Evolutionary conservation across 1,140 invertebrate species (phyloP), one percentile per base, ranked within the genome.

Genomic region (Aphelenchoides avenae): DNA sequence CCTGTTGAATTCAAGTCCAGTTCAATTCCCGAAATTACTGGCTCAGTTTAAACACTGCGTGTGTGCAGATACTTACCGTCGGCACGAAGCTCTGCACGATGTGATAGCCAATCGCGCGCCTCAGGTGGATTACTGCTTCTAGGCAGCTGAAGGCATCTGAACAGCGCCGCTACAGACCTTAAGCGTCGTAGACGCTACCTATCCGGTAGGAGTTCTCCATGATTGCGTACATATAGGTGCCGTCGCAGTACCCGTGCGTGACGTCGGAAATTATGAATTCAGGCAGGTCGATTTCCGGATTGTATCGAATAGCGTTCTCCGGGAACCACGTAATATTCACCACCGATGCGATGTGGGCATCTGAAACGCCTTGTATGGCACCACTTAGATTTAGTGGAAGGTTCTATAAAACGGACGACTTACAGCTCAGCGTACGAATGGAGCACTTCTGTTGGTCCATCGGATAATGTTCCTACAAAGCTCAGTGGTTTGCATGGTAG

Each of bases 71-170:
- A n/a, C n/a, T n/a, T n/a, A n/a, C n/a, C 2, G 87, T 89, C 0
- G 88, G 88, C 1, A 88, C 86, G 77, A 89, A 91, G 0, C 87
- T 88, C 75, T 89, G 88, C 54, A 89, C 88, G 6, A 91, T 73
- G 74, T 89, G 87, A 73, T 89, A 87, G 6, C 87, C 87, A 26
- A 90, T 87, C 76, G 88, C 85, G 18, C 88, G 82, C 69, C 88
- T 86, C 64, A 91, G 88, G 84, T 64, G 83, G 69, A 90, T 87
- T 73, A 85, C 86, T 0, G 87, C 82, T n/a, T 81, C 79, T 6
- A 85, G 71, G 57, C 83, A 84, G 58, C 81, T 83, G 77, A 84
- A 85, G 67, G 83, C 82, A 15, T 83, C 84, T 85, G 69, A n/a
- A n/a, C n/a, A n/a, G n/a, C n/a, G n/a, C n/a, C n/a, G n/a, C n/a